A percentile compares a stretch with the other conserved stretches of the same genome.
phyloP scores from a whole-genome alignment of 1,140 invertebrate species.

The Drosophila dunni region DNA sequence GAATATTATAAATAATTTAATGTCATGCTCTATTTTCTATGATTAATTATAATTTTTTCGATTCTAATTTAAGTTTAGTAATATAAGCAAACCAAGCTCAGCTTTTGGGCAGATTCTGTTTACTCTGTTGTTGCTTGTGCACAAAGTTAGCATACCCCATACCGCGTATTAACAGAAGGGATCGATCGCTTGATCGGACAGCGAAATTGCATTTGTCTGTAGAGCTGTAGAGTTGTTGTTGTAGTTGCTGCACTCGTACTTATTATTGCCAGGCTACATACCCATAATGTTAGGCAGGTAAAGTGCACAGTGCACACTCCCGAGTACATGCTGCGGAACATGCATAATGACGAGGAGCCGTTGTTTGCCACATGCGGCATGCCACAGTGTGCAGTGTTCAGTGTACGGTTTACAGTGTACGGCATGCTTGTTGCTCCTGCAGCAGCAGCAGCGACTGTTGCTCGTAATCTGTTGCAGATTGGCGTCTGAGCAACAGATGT shows the following conservation, averaged over 20 bases:
- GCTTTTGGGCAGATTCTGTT: too few species aligned
- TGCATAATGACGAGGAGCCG: slow-evolving; percentile 50
- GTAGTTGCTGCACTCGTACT: slow-evolving; percentile 37
- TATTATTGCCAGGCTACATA: slow-evolving; percentile 41
- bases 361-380: slow-evolving; percentile 27
- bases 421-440: slow-evolving; percentile 17
- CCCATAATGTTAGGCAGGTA: slow-evolving; percentile 42
- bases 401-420: slow-evolving; percentile 2
- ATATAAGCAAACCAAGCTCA: too few species aligned
- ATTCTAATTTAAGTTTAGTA: too few species aligned
- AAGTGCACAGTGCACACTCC: slow-evolving; percentile 45
- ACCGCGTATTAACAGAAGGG: slow-evolving; percentile 51
- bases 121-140: not conserved
- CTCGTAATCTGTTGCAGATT: slow-evolving; percentile 71
- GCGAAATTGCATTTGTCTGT: slow-evolving; percentile 73
- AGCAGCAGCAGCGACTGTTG: slow-evolving; percentile 48
- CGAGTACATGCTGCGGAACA: slow-evolving; percentile 35
- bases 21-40: too few species aligned
- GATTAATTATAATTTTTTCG: too few species aligned
- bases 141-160: not conserved
- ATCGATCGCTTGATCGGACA: slow-evolving; percentile 70
- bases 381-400: slow-evolving; percentile 11
- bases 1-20: too few species aligned
- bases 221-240: slow-evolving; percentile 23
- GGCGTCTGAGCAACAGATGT: slow-evolving; percentile 73